Evolutionary conservation across 2,797 vertebrate species (phyloP), one percentile per base, ranked within the genome.

Genomic region (Cyclopterus lumpus): DNA sequence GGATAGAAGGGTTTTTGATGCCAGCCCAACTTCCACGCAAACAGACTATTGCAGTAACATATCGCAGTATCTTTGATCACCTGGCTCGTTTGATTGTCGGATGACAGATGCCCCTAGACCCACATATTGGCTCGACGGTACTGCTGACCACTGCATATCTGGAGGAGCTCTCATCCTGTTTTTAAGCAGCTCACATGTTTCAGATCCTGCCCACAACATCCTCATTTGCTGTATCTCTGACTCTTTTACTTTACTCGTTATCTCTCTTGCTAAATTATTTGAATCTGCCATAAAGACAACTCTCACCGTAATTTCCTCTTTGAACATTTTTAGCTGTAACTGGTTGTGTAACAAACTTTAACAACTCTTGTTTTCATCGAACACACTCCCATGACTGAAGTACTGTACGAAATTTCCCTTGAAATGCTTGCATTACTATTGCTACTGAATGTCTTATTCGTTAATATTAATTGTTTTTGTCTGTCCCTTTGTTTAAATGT

Each of bases 121-220:
- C 88, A 90, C 87, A 89, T 88, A 59, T 84, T 65, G 78, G 57
- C 80, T 40, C n/a, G 59, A 32, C 64, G 75, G 83, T 88, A 69
- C 55, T 92, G 94, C 94, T 95, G 94, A 95, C 90, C 8, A 48
- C 74, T 87, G 91, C 87, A 75, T 79, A 95, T 94, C 88, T 87
- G 79, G 77, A 89, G 84, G 34, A 36, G 73, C 86, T 73, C 85
- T 93, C 89, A 90, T 95, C 94, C 92, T 93, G 92, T 95, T 94
- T 94, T 94, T 89, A 87, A 88, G 70, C 36, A 20, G 34, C 81
- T 89, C 80, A 87, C 89, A 92, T 94, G 94, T 93, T 94, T 93
- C 92, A 89, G 90, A 94, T 95, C 93, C 93, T 86, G 86, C 91
- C 89, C 82, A 89, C 86, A 86, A 94, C 93, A 94, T 94, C 94